phyloP scores from a whole-genome alignment of 2,888 invertebrate species.

The Cephus pygmeus region DNA sequence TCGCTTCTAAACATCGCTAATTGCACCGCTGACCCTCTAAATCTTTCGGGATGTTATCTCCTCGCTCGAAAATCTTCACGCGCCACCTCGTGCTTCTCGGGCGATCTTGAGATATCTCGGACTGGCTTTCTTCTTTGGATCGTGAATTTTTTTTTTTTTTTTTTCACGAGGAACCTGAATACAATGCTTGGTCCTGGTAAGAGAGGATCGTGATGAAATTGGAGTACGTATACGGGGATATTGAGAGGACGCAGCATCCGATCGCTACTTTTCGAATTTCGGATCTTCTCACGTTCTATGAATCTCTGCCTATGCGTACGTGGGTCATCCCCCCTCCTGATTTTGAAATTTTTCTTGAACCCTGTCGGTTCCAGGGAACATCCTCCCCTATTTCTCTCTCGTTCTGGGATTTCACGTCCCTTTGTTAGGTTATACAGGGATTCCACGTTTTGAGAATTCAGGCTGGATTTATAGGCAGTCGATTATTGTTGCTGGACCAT shows the following conservation, averaged over 20 bases:
- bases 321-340: not conserved
- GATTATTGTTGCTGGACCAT: not conserved
- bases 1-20: conserved; percentile 58
- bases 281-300: not conserved
- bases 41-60: conserved; percentile 51
- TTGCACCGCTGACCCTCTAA: conserved; percentile 55
- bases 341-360: not conserved
- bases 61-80: conserved; percentile 39
- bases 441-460: not conserved
- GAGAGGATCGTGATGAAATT: not conserved
- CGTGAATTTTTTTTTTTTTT: no score
- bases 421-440: not conserved
- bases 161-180: not conserved
- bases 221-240: not conserved
- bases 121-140: not conserved
- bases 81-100: conserved; percentile 11
- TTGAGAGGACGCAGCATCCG: not conserved
- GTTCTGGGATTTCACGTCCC: not conserved
- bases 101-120: not conserved
- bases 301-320: not conserved
- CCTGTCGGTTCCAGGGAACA: not conserved
- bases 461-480: not conserved
- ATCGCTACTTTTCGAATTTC: not conserved
- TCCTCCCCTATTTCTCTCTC: not conserved
- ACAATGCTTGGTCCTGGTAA: not conserved